Evolutionary conservation across 2,113 vertebrate species (phyloP).

Genomic region (Hippocampus comes): DNA sequence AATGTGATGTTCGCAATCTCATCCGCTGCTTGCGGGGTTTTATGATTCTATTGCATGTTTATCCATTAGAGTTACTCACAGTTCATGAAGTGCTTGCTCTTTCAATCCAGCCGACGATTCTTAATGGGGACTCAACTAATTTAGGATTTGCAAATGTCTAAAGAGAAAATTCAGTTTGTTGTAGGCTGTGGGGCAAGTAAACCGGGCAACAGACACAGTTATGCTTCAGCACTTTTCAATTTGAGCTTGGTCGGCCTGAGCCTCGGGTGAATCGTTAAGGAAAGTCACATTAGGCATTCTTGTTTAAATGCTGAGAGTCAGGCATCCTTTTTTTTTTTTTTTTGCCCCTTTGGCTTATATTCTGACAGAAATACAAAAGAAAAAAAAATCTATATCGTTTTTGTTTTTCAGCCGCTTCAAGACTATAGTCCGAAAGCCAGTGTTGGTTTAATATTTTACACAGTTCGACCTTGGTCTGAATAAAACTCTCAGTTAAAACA

Average conservation of each 20-base stretch:
- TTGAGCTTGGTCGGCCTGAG: slow-evolving; percentile 59
- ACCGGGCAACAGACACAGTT: slow-evolving; percentile 65
- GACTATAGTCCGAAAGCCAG: not conserved
- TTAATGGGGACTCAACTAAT: slow-evolving; percentile 36
- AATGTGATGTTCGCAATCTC: not conserved
- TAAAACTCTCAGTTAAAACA: not conserved
- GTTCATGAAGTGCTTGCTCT: not conserved
- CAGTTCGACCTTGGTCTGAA: not conserved
- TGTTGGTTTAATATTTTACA: not conserved
- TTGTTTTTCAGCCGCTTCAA: too few relatives aligned
- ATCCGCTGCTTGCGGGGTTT: not conserved
- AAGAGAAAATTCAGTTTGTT: slow-evolving; percentile 67
- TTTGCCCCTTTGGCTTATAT: slow-evolving; percentile 2
- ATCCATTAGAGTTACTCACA: not conserved
- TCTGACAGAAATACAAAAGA: not conserved
- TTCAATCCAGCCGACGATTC: not conserved
- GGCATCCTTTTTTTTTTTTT: slow-evolving; percentile 30
- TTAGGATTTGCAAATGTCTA: slow-evolving; percentile 8
- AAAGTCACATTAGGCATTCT: slow-evolving; percentile 64
- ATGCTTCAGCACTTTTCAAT: slow-evolving; percentile 73
- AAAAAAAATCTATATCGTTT: too few relatives aligned
- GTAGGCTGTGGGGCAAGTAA: slow-evolving; percentile 53
- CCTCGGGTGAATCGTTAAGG: slow-evolving; percentile 62
- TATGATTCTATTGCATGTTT: not conserved
- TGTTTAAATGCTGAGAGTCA: not conserved